Evolutionary conservation across 2,797 vertebrate species (phyloP).

Genomic region (Chrosomus eos): DNA sequence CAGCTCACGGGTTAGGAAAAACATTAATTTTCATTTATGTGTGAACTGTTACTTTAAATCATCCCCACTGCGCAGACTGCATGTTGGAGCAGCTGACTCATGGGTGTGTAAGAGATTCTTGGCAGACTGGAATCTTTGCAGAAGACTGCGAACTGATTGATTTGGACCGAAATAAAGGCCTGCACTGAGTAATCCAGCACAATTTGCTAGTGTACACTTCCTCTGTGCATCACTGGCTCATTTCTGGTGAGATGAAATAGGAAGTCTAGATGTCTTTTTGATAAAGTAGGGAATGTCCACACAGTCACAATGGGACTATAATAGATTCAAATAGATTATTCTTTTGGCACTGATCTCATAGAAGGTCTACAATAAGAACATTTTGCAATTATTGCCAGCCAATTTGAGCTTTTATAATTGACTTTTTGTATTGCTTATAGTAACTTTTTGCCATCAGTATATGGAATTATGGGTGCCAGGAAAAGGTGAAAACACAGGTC

Average conservation of each 20-base stretch:
- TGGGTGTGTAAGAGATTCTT: conserved; percentile 32
- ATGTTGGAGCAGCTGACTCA: conserved; percentile 41
- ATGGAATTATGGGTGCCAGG: conserved; percentile 31
- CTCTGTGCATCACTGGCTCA: conserved; percentile 34
- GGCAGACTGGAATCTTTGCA: conserved; percentile 42
- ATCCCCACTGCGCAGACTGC: conserved; percentile 30
- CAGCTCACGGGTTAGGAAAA: not conserved
- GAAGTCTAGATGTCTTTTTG: conserved; percentile 37
- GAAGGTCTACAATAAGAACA: conserved; percentile 9
- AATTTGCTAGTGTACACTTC: conserved; percentile 43
- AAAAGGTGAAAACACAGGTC: conserved; percentile 27
- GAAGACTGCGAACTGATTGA: conserved; percentile 55
- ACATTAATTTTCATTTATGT: not conserved
- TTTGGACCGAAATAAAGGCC: conserved; percentile 55
- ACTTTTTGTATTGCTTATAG: conserved; percentile 10
- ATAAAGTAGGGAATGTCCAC: conserved; percentile 41
- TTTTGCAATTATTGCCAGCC: conserved; percentile 6
- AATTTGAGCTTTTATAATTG: not conserved
- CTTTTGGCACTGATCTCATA: conserved; percentile 36
- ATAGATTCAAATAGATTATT: conserved; percentile 20
- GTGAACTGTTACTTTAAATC: conserved; percentile 30
- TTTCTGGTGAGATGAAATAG: conserved; percentile 36
- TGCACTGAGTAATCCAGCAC: conserved; percentile 44
- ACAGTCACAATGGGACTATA: conserved; percentile 12
- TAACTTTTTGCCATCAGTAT: conserved; percentile 57